Base-by-base conservation (phyloP, 2,797 vertebrate species). In the Hypotaenidia philippensis region DNA sequence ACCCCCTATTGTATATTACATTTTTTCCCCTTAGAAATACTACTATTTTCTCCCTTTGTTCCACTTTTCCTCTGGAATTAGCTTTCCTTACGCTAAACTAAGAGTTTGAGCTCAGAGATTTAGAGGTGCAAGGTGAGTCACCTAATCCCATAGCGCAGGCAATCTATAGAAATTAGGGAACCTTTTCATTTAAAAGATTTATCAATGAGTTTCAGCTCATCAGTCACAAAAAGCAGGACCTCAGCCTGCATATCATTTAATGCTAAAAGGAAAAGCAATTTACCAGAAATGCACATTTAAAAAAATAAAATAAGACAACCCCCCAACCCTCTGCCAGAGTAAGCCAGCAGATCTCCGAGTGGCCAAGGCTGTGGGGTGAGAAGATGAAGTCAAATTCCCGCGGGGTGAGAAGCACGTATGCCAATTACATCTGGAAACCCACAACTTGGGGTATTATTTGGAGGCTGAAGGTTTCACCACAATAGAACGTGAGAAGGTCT, bases 401-500 rank as follows among this genome's bases (percentile, higher is more conserved):
- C 1, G 2, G 79, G 69, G 89, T 56, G 82, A 94, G 79, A 92
- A 93, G 25, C 5, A 5, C 5, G 7, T 55, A 41, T 10, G 81
- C 50, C 75, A 88, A 49, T 65, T 86, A 86, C 87, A 83, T 83
- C 82, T 59, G 81, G 89, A 90, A 92, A 86, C 47, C 44, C 36
- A 60, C 44, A 78, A 60, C 72, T 74, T 8, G 4, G 44, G 55
- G 83, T 44, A 69, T 94, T 89, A 90, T 83, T 96, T 97, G 79
- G 90, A 96, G 93, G 82, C 91, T 40, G 90, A 94, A 90, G 94
- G 90, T 97, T 97, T 95, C 87, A 72, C 89, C 94, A 98, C 97
- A 98, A 98, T 97, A 94, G 94, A 94, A 95, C 25, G 60, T 97
- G 96, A 98, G 97, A 97, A 94, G 90, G 83, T 97, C 96, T 97